phyloP scores from a whole-genome alignment of 2,888 invertebrate genomes.

The Drosophila paucipuncta region DNA sequence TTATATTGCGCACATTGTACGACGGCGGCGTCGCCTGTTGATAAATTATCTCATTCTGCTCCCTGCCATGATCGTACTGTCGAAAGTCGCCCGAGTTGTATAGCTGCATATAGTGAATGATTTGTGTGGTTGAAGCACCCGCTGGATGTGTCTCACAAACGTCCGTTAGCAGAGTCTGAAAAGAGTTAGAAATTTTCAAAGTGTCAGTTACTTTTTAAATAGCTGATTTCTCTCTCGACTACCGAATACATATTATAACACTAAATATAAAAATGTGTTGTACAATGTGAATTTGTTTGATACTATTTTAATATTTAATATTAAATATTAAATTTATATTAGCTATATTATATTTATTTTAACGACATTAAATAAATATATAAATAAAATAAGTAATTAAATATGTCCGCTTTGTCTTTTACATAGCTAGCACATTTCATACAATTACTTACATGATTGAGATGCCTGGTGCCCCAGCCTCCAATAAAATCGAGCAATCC shows the following conservation, averaged over 20 bases:
- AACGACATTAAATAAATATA: too few relatives aligned
- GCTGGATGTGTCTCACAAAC: conserved; percentile 89
- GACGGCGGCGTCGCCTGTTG: conserved; percentile 87
- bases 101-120: conserved; percentile 90
- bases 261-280: not conserved
- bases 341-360: too few relatives aligned
- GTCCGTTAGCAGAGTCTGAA: conserved; percentile 89
- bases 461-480: conserved; percentile 82
- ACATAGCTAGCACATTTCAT: too few relatives aligned
- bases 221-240: not conserved
- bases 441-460: conserved; percentile 78
- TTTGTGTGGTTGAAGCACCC: conserved; percentile 89
- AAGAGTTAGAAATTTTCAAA: not conserved
- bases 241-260: not conserved
- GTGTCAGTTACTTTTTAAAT: not conserved
- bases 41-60: conserved; percentile 87
- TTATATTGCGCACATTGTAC: conserved; percentile 87
- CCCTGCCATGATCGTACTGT: conserved; percentile 87
- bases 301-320: not conserved
- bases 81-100: conserved; percentile 86
- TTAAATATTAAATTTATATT: too few relatives aligned
- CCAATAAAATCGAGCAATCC: conserved; percentile 81
- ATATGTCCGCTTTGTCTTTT: too few relatives aligned
- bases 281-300: not conserved
- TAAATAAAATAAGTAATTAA: too few relatives aligned